Percentiles rank a stretch among this genome's conserved stretches.
These are phyloP conservation scores for Volucella inanis DNA, from an alignment of 2,888 invertebrate species.

Conservation along the genomic window DNA sequence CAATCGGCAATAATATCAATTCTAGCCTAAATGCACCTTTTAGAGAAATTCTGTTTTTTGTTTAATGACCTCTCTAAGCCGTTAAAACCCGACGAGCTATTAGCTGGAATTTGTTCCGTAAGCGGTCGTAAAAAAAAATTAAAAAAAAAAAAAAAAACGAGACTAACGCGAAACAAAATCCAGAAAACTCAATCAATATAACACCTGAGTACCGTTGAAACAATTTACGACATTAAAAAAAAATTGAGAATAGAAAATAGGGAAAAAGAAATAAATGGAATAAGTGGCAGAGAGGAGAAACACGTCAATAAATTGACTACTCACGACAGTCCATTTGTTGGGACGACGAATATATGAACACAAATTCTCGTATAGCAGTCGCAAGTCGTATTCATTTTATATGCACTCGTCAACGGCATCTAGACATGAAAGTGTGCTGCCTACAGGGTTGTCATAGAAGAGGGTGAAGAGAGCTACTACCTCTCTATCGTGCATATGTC, in stretches of 20 bases:
- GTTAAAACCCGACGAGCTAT: conserved; percentile 25
- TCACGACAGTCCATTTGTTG: conserved; percentile 6
- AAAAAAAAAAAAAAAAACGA: neutral
- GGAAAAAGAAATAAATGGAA: conserved; percentile 2
- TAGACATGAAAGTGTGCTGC: conserved; percentile 28
- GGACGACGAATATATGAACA: neutral
- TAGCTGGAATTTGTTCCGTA: conserved; percentile 55
- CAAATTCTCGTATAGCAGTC: neutral
- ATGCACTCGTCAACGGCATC: conserved; percentile 8
- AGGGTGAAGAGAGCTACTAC: neutral
- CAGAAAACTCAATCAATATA: conserved; percentile 39
- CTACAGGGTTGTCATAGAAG: conserved; percentile 3
- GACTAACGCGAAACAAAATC: neutral
- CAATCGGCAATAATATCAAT: conserved; percentile 27
- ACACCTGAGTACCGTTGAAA: conserved; percentile 46
- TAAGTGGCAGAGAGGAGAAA: neutral
- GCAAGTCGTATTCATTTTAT: conserved; percentile 17
- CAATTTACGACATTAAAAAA: conserved; percentile 24
- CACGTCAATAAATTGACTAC: conserved; percentile 21
- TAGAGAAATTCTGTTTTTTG: conserved; percentile 13
- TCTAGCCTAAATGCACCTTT: conserved; percentile 57
- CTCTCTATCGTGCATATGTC: conserved; percentile 11
- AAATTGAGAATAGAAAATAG: conserved; percentile 5
- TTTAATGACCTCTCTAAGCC: conserved; percentile 39
- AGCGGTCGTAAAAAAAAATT: conserved; percentile 47